A percentile compares a stretch with the other conserved stretches of the same genome.
These are phyloP conservation scores for Gnathonemus echidnorhynchus DNA, from an alignment of 2,113 vertebrate genomes.

Conservation along the genomic window DNA sequence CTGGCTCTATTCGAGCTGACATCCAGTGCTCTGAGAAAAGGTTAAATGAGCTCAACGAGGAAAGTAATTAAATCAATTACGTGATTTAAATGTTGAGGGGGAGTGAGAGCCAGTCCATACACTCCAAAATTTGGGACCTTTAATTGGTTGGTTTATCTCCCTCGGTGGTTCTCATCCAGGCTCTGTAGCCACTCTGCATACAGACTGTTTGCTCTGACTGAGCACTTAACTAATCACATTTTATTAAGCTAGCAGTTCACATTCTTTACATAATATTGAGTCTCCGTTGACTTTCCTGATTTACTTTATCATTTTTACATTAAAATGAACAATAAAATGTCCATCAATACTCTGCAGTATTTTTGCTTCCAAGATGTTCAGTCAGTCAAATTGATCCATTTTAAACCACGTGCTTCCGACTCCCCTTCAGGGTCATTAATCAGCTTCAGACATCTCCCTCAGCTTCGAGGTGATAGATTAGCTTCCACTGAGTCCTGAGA, in stretches of 20 bases:
- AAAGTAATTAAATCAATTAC: neutral
- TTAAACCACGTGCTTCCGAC: neutral
- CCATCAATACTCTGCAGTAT: neutral
- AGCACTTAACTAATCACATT: neutral
- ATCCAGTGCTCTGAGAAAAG: neutral
- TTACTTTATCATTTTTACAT: neutral
- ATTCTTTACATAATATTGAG: neutral
- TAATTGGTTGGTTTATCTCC: neutral
- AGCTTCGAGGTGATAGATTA: neutral
- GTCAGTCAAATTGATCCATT: neutral
- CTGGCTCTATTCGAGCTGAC: neutral
- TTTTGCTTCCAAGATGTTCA: neutral
- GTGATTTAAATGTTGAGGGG: neutral
- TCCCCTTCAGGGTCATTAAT: neutral
- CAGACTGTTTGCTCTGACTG: neutral
- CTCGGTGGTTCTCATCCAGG: neutral
- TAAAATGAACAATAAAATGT: neutral
- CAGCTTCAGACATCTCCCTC: neutral
- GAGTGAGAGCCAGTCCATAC: neutral
- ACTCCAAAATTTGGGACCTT: neutral
- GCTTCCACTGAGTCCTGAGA: neutral
- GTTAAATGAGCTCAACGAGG: constrained; percentile 3
- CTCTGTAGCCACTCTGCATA: neutral
- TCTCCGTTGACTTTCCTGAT: neutral
- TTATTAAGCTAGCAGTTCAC: neutral